Percentiles rank a stretch among this genome's conserved stretches.
Conservation (phyloP, 2,888 invertebrate species). For the Acronicta psi region DNA sequence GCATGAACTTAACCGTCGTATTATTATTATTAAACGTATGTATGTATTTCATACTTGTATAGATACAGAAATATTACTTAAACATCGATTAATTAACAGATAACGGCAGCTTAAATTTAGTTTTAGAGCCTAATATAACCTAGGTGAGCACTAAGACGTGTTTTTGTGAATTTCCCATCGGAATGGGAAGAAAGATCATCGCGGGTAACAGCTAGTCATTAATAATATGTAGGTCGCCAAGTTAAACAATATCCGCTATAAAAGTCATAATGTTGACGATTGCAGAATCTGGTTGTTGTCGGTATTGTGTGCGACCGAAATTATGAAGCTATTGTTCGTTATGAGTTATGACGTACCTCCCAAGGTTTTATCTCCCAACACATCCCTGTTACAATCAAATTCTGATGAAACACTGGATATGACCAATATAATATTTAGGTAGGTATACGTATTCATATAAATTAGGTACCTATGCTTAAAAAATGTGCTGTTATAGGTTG, state of each 20-base stretch:
- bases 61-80: slow-evolving; percentile 34
- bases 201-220: too few relatives aligned
- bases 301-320: slow-evolving; percentile 40
- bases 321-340: slow-evolving; percentile 45
- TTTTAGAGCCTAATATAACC: too few relatives aligned
- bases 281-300: slow-evolving; percentile 37
- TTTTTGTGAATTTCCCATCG: too few relatives aligned
- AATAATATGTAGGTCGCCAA: slow-evolving; percentile 48
- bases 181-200: too few relatives aligned
- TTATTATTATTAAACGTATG: slow-evolving; percentile 7
- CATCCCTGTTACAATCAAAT: slow-evolving; percentile 32
- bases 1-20: slow-evolving; percentile 47
- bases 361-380: slow-evolving; percentile 33
- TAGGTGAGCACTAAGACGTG: too few relatives aligned
- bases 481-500: too few relatives aligned
- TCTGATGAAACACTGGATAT: slow-evolving; percentile 10
- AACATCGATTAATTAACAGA: too few relatives aligned
- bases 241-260: slow-evolving; percentile 40
- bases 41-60: slow-evolving; percentile 14
- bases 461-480: too few relatives aligned
- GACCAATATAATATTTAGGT: neutral
- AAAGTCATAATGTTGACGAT: slow-evolving; percentile 32
- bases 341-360: slow-evolving; percentile 9
- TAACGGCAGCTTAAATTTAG: too few relatives aligned
- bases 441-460: too few relatives aligned